Conservation (phyloP, 1,140 invertebrate genomes). For the Pseudobourletiella spinata region DNA sequence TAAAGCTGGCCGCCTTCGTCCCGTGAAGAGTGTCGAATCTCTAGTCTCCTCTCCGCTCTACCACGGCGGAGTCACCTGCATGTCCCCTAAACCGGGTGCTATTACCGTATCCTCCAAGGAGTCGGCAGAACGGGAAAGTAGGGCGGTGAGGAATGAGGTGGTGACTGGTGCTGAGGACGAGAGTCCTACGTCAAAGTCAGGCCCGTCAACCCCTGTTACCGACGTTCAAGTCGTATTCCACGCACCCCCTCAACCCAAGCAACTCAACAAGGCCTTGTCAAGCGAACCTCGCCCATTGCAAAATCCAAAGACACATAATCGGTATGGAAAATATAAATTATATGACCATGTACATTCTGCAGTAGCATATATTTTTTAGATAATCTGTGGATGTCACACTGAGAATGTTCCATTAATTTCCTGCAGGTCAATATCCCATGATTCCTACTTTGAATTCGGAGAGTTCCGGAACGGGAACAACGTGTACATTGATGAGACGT, state of each 20-base stretch:
- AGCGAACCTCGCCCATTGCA: constrained; percentile 11
- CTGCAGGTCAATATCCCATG: constrained; percentile 66
- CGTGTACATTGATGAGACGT: constrained; percentile 32
- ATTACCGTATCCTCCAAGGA: constrained; percentile 6
- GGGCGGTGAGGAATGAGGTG: constrained; percentile 12
- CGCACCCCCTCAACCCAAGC: not conserved
- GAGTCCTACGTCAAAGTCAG: constrained; percentile 5
- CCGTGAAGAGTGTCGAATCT: constrained; percentile 61
- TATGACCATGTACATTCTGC: no score
- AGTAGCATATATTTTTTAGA: not conserved
- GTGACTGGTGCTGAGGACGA: constrained; percentile 17
- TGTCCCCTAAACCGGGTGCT: no score
- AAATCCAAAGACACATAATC: constrained; percentile 34
- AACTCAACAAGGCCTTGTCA: not conserved
- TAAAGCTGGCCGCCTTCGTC: constrained; percentile 45
- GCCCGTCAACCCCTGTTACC: constrained; percentile 31
- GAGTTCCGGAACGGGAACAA: constrained; percentile 29
- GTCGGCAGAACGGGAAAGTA: not conserved
- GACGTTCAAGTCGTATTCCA: constrained; percentile 25
- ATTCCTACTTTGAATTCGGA: constrained; percentile 74
- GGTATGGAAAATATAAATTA: not conserved
- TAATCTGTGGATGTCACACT: no score
- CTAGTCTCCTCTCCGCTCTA: constrained; percentile 43
- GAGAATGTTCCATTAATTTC: not conserved
- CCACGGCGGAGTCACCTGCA: not conserved